Base-by-base conservation (phyloP, 2,797 vertebrate genomes). In the Tarsius wallacei region DNA sequence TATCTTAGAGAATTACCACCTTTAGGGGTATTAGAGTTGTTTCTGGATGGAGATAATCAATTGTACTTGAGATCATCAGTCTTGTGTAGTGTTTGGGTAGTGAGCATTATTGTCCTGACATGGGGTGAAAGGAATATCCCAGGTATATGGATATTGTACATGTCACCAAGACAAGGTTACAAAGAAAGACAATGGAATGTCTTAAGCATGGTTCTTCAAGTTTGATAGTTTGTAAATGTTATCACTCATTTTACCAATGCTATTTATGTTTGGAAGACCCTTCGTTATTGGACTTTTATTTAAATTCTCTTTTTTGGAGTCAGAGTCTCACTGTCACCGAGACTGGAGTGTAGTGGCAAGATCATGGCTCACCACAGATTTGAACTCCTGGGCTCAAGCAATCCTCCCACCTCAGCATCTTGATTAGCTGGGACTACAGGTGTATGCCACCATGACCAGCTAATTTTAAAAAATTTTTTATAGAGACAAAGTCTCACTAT, bases 281-380 rank as follows among this genome's bases (percentile, higher is more conserved):
- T 82, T 87, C 91, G 33, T 83, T 87, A 10, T 63, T 85, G 51
- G 36, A 24, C 81, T 94, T 96, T 87, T 55, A 47, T 57, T 78
- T 78, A 61, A 66, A 6, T 42, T 42, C 42, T 42, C 42, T 42
- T 42, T 42, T 42, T 42, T 42, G 42, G 42, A 42, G 42, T 42
- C 42, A 42, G 42, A 42, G 42, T 42, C 42, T 42, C 42, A 42
- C 42, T 42, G 42, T 42, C 42, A 42, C 42, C 42, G 5, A 42
- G 42, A 42, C 42, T 42, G 42, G 42, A 42, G 42, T 42, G 42
- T 42, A 42, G 42, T 42, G 42, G 42, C 42, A 42, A 5, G 42
- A 42, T 42, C 42, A 42, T 42, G 42, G 42, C 42, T 42, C 42
- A 42, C 42, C 42, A 42, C 42, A 42, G 42, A 42, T 42, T 42